Evolutionary conservation across 2,797 vertebrate species (phyloP), one percentile per base, ranked within the genome.

Genomic region (Pyrrhura leucotis): DNA sequence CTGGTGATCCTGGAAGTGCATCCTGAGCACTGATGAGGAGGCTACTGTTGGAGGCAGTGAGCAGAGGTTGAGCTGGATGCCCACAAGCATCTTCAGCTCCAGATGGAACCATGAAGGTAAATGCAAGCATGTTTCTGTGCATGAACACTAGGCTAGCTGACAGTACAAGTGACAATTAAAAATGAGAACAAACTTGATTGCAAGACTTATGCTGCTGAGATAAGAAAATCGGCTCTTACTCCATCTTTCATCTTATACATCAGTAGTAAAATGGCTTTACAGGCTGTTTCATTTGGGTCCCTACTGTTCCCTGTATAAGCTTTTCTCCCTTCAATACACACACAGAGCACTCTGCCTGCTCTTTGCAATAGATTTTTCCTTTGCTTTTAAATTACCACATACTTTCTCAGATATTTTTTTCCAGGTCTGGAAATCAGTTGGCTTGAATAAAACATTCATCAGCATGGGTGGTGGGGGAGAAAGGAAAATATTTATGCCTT

Each of bases 191-290:
- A 62, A 68, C 68, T 83, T 71, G 44, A 81, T 47, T 78, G 26
- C 53, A 88, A 88, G 89, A 14, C 23, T 89, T 22, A 72, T 45
- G 45, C 45, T 89, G 73, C 18, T 81, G 65, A 94, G 54, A 62
- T 78, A 72, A 91, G 59, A 91, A 78, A 95, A 50, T 58, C 67
- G 63, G 75, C 56, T 83, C 45, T 76, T 65, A 67, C 28, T 76
- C 56, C 25, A 33, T 40, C 48, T 91, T 93, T 61, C 39, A 63
- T 28, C 14, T 91, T 53, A 67, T 18, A 67, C n/a, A 59, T 22
- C 23, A 67, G 29, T 42, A 89, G 85, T 9, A 14, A 37, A 88
- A 85, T 18, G 66, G 51, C 42, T 93, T 89, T 83, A 61, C 91
- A 78, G 80, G 69, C 78, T 67, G 11, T 73, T 96, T 75, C 47